Evolutionary conservation across 2,113 vertebrate genomes (phyloP).

Genomic region (Neodon shergylaensis): DNA sequence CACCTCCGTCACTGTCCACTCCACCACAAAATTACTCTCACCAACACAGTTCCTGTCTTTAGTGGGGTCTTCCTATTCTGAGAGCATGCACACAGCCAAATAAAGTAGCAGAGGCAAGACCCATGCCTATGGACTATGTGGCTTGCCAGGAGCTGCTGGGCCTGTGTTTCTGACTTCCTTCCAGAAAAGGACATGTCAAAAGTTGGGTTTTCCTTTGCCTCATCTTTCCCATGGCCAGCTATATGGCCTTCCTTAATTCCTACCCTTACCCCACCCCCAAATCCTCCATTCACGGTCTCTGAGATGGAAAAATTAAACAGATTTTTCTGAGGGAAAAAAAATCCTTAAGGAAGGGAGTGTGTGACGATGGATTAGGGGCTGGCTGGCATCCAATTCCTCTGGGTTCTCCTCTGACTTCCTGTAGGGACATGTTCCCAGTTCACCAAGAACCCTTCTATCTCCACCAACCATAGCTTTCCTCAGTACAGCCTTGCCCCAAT

Average conservation of each 20-base stretch:
- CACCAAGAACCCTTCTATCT: not conserved
- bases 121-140: accelerated
- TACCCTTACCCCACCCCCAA: slow-evolving; percentile 27
- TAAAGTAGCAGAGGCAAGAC: not conserved
- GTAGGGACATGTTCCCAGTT: not conserved
- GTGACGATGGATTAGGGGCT: slow-evolving; percentile 53
- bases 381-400: not conserved
- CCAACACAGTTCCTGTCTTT: slow-evolving; percentile 12
- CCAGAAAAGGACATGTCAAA: not conserved
- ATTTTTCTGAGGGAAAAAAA: slow-evolving; percentile 18
- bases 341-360: slow-evolving; percentile 64
- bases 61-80: slow-evolving; percentile 60
- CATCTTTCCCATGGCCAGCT: not conserved
- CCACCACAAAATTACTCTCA: slow-evolving; percentile 64
- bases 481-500: not conserved
- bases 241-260: not conserved
- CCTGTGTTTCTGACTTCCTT: not conserved
- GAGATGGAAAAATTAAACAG: slow-evolving; percentile 57
- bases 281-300: slow-evolving; percentile 36
- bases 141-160: not conserved
- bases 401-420: slow-evolving; percentile 19
- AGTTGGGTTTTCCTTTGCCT: not conserved
- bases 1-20: slow-evolving; percentile 46
- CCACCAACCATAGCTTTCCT: not conserved
- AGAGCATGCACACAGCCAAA: not conserved